These are phyloP conservation scores for Sinohyriopsis cumingii DNA, from an alignment of 2,888 invertebrate species.

Conservation along the genomic window DNA sequence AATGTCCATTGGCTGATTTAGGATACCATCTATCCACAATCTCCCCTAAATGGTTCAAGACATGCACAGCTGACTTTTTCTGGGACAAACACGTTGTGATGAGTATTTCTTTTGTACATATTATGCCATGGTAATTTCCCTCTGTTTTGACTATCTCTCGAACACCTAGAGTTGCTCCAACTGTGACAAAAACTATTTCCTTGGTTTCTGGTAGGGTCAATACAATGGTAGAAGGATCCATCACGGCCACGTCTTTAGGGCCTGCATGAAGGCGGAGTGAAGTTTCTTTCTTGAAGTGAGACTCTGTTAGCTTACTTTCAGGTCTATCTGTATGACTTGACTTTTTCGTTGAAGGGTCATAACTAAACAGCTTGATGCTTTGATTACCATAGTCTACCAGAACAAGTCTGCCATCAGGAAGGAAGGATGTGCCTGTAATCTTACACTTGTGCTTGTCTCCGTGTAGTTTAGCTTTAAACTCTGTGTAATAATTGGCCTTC, in stretches of 20 bases:
- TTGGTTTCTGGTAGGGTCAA: conserved; percentile 18
- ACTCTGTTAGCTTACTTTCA: too few relatives aligned
- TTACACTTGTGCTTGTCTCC: conserved; percentile 20
- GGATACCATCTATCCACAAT: conserved; percentile 10
- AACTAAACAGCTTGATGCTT: conserved; percentile 16
- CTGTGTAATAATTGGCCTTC: conserved; percentile 13
- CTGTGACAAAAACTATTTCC: conserved; percentile 11
- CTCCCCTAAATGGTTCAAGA: conserved; percentile 14
- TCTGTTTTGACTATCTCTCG: too few relatives aligned
- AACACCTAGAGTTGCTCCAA: background rate
- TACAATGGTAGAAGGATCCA: conserved; percentile 13
- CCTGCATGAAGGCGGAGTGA: conserved; percentile 1
- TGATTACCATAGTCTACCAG: conserved; percentile 21
- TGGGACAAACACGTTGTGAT: conserved; percentile 25
- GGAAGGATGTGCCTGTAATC: conserved; percentile 22
- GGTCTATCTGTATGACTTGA: too few relatives aligned
- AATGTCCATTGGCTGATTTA: too few relatives aligned
- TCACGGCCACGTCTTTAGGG: conserved; percentile 15
- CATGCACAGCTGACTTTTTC: conserved; percentile 18
- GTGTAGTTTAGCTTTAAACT: conserved; percentile 11
- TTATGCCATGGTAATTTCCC: too few relatives aligned
- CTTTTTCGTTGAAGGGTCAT: background rate
- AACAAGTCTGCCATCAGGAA: conserved; percentile 16
- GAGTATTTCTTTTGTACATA: conserved; percentile 6
- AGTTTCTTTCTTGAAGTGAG: conserved; percentile 5